Percentiles rank a stretch among this genome's conserved stretches.
Evolutionary conservation across 2,888 invertebrate species (phyloP).

Genomic region (Drosophila kanekoi): DNA sequence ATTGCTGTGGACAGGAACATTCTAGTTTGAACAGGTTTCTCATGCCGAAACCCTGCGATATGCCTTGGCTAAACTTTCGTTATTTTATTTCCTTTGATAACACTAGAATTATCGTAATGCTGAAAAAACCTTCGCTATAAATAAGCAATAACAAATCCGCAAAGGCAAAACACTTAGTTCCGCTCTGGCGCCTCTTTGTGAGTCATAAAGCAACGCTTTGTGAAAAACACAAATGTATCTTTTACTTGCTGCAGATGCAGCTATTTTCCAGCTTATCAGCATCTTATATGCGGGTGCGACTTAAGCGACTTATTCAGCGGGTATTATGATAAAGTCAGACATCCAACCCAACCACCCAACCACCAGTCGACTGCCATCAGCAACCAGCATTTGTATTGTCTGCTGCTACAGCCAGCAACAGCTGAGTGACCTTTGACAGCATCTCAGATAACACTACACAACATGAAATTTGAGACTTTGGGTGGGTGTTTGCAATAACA

Average conservation of each 20-base stretch:
- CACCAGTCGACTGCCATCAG: slow-evolving; percentile 1
- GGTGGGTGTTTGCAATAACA: neutral
- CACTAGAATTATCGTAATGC: slow-evolving; percentile 1
- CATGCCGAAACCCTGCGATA: neutral
- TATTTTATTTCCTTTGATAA: slow-evolving; percentile 1
- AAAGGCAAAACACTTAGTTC: slow-evolving; percentile 28
- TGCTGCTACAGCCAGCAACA: slow-evolving; percentile 30
- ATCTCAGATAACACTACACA: slow-evolving; percentile 36
- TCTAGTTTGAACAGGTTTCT: slow-evolving; percentile 8
- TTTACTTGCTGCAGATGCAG: slow-evolving; percentile 25
- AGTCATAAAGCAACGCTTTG: slow-evolving; percentile 31
- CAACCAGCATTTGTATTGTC: slow-evolving; percentile 29
- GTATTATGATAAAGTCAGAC: slow-evolving; percentile 56
- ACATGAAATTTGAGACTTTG: neutral
- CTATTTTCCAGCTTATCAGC: slow-evolving; percentile 51
- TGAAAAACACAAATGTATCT: slow-evolving; percentile 44
- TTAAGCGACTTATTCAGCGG: slow-evolving; percentile 57
- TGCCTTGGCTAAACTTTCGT: neutral
- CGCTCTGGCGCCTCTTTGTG: slow-evolving; percentile 40
- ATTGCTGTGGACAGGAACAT: neutral
- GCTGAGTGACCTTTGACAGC: slow-evolving; percentile 51
- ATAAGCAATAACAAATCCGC: slow-evolving; percentile 9
- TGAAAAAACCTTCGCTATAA: neutral
- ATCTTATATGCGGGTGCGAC: slow-evolving; percentile 60
- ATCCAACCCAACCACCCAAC: slow-evolving; percentile 7